phyloP scores from a whole-genome alignment of 1,140 invertebrate species.

The Drosophila paulistorum region DNA sequence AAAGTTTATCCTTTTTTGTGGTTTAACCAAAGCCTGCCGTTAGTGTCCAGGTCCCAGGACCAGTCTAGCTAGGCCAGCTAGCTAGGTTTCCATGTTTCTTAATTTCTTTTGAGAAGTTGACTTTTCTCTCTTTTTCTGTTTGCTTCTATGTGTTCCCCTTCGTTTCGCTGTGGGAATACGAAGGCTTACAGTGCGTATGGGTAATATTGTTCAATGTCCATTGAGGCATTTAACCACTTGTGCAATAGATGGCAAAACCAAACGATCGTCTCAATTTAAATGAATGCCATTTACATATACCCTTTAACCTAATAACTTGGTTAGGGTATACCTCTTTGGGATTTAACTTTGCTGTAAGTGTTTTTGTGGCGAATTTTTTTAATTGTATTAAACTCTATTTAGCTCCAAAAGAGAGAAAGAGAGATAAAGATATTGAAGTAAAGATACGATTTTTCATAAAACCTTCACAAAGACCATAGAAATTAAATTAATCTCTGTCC shows the following conservation, averaged over 20 bases:
- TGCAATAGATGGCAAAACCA: constrained; percentile 28
- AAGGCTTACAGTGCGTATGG: constrained; percentile 40
- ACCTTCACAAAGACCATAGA: too few relatives aligned
- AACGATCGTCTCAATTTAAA: constrained; percentile 53
- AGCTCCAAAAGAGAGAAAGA: too few relatives aligned
- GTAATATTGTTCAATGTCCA: constrained; percentile 58
- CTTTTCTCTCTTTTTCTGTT: background rate
- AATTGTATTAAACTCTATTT: too few relatives aligned
- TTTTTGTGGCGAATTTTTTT: background rate
- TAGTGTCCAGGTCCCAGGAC: constrained; percentile 2
- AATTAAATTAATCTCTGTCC: too few relatives aligned
- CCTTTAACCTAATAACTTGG: background rate
- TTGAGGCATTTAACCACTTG: constrained; percentile 53
- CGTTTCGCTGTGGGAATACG: constrained; percentile 3
- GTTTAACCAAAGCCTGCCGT: constrained; percentile 46
- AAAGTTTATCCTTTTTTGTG: constrained; percentile 58
- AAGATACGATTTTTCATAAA: too few relatives aligned
- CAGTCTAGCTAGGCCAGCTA: background rate
- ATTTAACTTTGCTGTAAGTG: background rate
- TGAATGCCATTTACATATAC: constrained; percentile 16
- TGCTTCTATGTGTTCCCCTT: constrained; percentile 3
- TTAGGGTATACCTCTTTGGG: background rate
- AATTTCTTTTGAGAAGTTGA: constrained; percentile 17
- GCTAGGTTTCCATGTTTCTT: constrained; percentile 16
- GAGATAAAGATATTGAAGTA: too few relatives aligned